A percentile compares a stretch with the other conserved stretches of the same genome.
Conservation (phyloP, 1,140 invertebrate species). For the Bemisia tabaci region DNA sequence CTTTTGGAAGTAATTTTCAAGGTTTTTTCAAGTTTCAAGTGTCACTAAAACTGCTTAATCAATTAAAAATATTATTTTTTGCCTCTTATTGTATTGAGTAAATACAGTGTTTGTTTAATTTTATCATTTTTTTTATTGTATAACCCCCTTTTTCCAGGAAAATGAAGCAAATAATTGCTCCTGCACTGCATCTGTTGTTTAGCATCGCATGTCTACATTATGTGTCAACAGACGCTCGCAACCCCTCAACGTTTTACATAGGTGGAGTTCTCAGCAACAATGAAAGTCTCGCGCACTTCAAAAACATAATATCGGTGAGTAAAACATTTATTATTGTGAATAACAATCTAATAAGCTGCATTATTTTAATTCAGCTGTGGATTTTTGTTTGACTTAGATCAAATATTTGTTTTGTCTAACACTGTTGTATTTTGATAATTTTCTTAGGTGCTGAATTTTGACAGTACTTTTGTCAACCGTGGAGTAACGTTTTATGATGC, state of each 20-base stretch:
- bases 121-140: background rate
- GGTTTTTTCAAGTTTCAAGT: no score
- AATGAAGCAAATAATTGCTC: conserved; percentile 1
- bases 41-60: no score
- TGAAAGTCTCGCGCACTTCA: conserved; percentile 59
- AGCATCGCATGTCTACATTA: background rate
- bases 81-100: no score
- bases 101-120: conserved; percentile 1
- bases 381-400: no score
- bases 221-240: conserved; percentile 25
- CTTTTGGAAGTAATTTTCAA: no score
- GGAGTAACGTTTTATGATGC: conserved; percentile 71
- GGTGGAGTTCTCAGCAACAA: conserved; percentile 79
- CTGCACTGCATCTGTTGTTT: background rate
- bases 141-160: background rate
- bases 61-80: no score
- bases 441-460: conserved; percentile 60
- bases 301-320: conserved; percentile 65
- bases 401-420: background rate
- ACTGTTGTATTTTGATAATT: background rate
- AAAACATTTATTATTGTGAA: no score
- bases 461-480: conserved; percentile 60
- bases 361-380: no score
- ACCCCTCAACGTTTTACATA: conserved; percentile 66
- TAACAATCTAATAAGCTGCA: no score